phyloP scores from a whole-genome alignment of 2,888 invertebrate genomes.

The Hirtodrosophila confusa region DNA sequence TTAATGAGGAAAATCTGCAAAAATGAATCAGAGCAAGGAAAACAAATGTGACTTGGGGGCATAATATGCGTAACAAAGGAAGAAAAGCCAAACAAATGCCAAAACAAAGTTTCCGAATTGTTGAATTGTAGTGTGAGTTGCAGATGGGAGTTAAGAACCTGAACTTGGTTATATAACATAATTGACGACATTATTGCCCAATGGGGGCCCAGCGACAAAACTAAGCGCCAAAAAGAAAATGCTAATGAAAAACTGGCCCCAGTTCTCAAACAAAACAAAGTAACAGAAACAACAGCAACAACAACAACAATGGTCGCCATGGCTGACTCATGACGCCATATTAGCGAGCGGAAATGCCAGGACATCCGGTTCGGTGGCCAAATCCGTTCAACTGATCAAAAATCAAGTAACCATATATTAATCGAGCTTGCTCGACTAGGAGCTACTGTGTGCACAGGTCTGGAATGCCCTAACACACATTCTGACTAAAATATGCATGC shows the following conservation, averaged over 20 bases:
- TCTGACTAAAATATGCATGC: too few species aligned
- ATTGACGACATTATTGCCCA: slow-evolving; percentile 70
- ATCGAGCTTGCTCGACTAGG: too few species aligned
- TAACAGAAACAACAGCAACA: background rate
- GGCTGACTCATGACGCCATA: slow-evolving; percentile 57
- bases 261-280: slow-evolving; percentile 29
- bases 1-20: slow-evolving; percentile 32
- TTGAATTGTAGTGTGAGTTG: slow-evolving; percentile 1
- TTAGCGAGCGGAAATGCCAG: slow-evolving; percentile 66
- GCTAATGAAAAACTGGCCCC: slow-evolving; percentile 44
- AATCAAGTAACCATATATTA: too few species aligned
- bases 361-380: slow-evolving; percentile 57
- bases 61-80: slow-evolving; percentile 22
- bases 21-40: slow-evolving; percentile 8
- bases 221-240: slow-evolving; percentile 44
- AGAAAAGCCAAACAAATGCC: slow-evolving; percentile 23
- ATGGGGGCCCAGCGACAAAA: slow-evolving; percentile 32
- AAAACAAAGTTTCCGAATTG: slow-evolving; percentile 26
- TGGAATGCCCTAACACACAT: too few species aligned
- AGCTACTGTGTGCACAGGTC: too few species aligned
- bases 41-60: slow-evolving; percentile 32
- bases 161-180: slow-evolving; percentile 61
- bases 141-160: slow-evolving; percentile 15
- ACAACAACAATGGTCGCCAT: slow-evolving; percentile 28
- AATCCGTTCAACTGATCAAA: slow-evolving; percentile 40